Evolutionary conservation across 2,113 vertebrate species (phyloP), one percentile per base, ranked within the genome.

Genomic region (Albula goreensis): DNA sequence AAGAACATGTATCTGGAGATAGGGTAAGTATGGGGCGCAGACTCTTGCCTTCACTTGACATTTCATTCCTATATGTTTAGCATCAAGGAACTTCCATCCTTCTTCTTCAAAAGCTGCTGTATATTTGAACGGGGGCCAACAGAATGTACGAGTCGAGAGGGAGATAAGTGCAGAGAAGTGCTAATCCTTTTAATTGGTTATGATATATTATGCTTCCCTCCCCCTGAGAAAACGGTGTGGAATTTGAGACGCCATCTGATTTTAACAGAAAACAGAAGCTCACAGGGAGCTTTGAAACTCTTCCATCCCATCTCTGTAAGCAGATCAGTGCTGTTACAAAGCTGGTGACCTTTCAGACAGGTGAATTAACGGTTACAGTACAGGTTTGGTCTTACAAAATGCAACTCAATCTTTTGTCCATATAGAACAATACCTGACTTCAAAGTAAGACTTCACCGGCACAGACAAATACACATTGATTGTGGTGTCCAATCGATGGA

Each of bases 111-210:
- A 74, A 74, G 70, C 22, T 74, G 70, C 8, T 10, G 70, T n/a
- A 78, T 56, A 31, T 51, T 85, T 85, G 70, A 79, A 78, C 25
- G 22, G 9, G 15, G 8, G 83, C 70, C 83, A 78, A 41, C 51
- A 22, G 48, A 74, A 31, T 56, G 7, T 85, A 56, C 52, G 50
- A 57, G 7, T 50, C 0, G 22, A n/a, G 12, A 78, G 74, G 15
- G 11, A 77, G 50, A 85, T 41, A 85, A 78, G 22, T 7, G 13
- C 4, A 19, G 12, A 79, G 74, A 31, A 22, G 83, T 74, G 70
- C 10, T 85, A 78, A 78, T 85, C 83, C 63, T 50, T 78, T 84
- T 78, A 78, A 78, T 85, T 85, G 83, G 78, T 78, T 85, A 52
- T 74, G 50, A 56, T 78, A 85, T 79, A 78, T 85, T 78, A 50